Base-by-base conservation (phyloP, 1,140 invertebrate genomes). In the Drosophila jambulina region DNA sequence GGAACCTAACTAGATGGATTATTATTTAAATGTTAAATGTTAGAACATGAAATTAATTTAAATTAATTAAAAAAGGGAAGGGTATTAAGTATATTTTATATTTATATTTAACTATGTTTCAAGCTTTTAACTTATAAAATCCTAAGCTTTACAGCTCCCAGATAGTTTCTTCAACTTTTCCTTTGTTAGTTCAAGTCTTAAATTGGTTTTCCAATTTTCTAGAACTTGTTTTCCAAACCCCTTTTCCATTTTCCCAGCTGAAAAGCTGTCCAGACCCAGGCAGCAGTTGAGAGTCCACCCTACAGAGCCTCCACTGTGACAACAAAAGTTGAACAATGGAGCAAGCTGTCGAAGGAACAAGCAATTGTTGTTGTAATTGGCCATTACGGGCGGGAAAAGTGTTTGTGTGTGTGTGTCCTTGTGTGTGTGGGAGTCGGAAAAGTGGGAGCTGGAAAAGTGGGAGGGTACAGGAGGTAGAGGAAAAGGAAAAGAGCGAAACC, bases 291-390 rank as follows among this genome's bases (percentile, higher is more conserved):
- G 15, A 19, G 45, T 56, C n/a, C 53, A n/a, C 21, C n/a, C 9
- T n/a, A 1, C 9, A 12, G 34, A 38, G 53, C 9, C 15, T 56
- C 4, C 21, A 38, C 53, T 56, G 53, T 67, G 43, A 27, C 60
- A 60, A 29, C 36, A 74, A 42, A 48, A 68, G 25, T 48, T 42
- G 62, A 68, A 69, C 65, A 69, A 69, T 69, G 65, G 62, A 17
- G 21, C 63, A 69, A 68, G 65, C 62, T 68, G 45, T 56, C 36
- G 62, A 29, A 68, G 61, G 65, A 68, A 68, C 65, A 69, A 67
- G 65, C 67, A 68, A 74, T 74, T 74, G 68, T 72, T 72, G 70
- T 74, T 74, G 70, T 74, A 74, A 74, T 74, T 74, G 70, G 78
- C 74, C 74, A 84, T 84, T 78, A 69, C 58, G 78, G 57, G 27